Conservation (phyloP, 2,797 vertebrate genomes). For the Rachycentron canadum region DNA sequence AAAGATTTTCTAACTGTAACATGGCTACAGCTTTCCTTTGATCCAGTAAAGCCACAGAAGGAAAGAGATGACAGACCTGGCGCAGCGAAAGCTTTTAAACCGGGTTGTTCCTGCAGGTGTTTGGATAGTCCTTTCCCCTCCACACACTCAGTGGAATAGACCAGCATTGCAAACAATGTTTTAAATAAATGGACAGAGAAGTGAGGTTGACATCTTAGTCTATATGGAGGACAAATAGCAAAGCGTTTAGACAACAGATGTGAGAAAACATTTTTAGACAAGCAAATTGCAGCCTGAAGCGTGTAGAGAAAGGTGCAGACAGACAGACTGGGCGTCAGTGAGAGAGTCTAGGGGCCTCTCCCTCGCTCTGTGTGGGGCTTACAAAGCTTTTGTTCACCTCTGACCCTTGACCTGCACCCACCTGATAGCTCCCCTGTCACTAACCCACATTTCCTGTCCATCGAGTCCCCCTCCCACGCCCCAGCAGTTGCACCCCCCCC, state of each 20-base stretch:
- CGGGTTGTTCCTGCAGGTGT: constrained; percentile 81
- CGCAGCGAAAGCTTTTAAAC: constrained; percentile 80
- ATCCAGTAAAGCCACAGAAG: constrained; percentile 71
- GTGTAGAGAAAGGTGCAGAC: constrained; percentile 41
- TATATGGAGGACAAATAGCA: constrained; percentile 36
- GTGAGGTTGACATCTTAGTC: constrained; percentile 31
- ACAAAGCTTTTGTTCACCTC: constrained; percentile 78
- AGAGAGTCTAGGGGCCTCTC: constrained; percentile 46
- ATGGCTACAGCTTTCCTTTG: constrained; percentile 72
- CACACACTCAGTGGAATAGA: constrained; percentile 40
- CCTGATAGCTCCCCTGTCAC: constrained; percentile 70
- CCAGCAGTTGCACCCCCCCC: constrained; percentile 6
- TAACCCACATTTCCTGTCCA: constrained; percentile 69
- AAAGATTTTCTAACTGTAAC: constrained; percentile 55
- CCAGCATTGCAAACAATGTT: constrained; percentile 52
- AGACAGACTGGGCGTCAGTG: constrained; percentile 38
- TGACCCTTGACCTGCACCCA: constrained; percentile 73
- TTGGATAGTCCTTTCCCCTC: constrained; percentile 60
- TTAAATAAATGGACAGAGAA: constrained; percentile 40
- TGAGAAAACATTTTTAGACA: constrained; percentile 37
- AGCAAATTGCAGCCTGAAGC: constrained; percentile 18
- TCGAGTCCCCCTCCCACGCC: constrained; percentile 9
- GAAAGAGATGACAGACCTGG: constrained; percentile 66
- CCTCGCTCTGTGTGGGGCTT: constrained; percentile 62
- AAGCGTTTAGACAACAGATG: constrained; percentile 38